Conservation (phyloP, 1,140 invertebrate genomes). For the Schmidtea mediterranea region DNA sequence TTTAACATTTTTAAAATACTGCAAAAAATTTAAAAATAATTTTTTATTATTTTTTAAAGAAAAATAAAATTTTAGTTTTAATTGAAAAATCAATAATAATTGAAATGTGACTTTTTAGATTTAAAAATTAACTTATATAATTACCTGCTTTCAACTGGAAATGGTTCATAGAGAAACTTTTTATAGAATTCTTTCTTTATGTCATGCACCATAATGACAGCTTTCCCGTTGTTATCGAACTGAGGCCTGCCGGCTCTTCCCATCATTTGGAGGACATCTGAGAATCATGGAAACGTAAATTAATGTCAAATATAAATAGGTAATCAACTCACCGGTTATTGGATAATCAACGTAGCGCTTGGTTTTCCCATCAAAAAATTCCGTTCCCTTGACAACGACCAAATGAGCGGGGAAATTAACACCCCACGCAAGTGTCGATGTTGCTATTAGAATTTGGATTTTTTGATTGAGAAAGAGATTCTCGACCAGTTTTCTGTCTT, state of each 20-base stretch:
- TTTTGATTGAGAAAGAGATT: conserved; percentile 83
- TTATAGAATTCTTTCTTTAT: conserved; percentile 97
- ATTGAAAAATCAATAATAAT: too few relatives aligned
- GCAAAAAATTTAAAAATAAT: too few relatives aligned
- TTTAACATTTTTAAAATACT: too few relatives aligned
- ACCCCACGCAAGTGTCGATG: conserved; percentile 88
- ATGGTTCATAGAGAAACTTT: conserved; percentile 92
- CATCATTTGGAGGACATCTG: too few relatives aligned
- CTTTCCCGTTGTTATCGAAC: conserved; percentile 75
- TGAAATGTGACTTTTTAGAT: too few relatives aligned
- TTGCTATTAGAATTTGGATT: conserved; percentile 88
- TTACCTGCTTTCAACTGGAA: conserved; percentile 90
- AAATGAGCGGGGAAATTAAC: conserved; percentile 88
- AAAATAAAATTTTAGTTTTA: too few relatives aligned
- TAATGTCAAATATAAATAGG: too few relatives aligned
- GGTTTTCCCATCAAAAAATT: conserved; percentile 86
- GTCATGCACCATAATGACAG: conserved; percentile 85
- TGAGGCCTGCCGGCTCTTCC: conserved; percentile 39
- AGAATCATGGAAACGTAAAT: conserved; percentile 64
- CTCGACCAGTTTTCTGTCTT: conserved; percentile 64
- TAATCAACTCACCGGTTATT: conserved; percentile 53
- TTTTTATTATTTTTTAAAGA: too few relatives aligned
- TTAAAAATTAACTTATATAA: too few relatives aligned
- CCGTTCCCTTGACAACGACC: conserved; percentile 43
- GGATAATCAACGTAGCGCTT: conserved; percentile 96